Conservation (phyloP, 2,888 invertebrate genomes). For the Parasteatoda lunata region DNA sequence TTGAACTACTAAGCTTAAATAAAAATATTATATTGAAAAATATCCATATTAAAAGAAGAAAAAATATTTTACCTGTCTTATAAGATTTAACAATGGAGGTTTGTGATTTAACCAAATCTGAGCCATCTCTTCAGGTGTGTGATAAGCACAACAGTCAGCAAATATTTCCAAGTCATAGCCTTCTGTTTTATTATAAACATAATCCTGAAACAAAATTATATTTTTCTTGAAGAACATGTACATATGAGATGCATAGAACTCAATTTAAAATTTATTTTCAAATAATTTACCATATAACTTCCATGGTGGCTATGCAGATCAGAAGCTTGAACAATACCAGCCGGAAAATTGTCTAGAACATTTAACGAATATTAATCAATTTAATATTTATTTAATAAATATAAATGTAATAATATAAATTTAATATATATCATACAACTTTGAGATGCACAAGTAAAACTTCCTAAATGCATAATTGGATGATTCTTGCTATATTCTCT, state of each 20-base stretch:
- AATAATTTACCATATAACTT: slow-evolving; percentile 53
- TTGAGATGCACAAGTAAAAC: slow-evolving; percentile 25
- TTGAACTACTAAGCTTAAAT: too few relatives aligned
- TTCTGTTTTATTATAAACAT: slow-evolving; percentile 20
- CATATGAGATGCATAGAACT: neutral
- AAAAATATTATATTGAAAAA: too few relatives aligned
- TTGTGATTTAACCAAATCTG: slow-evolving; percentile 59
- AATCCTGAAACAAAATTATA: slow-evolving; percentile 47
- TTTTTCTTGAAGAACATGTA: neutral
- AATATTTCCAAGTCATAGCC: slow-evolving; percentile 61
- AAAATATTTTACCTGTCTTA: slow-evolving; percentile 43
- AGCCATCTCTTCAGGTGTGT: slow-evolving; percentile 42
- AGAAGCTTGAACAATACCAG: slow-evolving; percentile 52
- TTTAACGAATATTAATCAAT: neutral
- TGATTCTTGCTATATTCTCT: slow-evolving; percentile 45
- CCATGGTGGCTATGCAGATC: slow-evolving; percentile 58
- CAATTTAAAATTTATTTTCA: slow-evolving; percentile 7
- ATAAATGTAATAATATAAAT: neutral
- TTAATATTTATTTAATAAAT: neutral
- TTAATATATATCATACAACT: slow-evolving; percentile 35
- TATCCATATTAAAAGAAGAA: too few relatives aligned
- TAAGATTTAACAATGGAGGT: slow-evolving; percentile 40
- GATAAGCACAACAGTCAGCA: slow-evolving; percentile 56
- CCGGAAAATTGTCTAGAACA: slow-evolving; percentile 54
- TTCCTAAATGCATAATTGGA: slow-evolving; percentile 42